Evolutionary conservation across 1,140 invertebrate species (phyloP), one percentile per base, ranked within the genome.

Genomic region (Drosophila mayri): DNA sequence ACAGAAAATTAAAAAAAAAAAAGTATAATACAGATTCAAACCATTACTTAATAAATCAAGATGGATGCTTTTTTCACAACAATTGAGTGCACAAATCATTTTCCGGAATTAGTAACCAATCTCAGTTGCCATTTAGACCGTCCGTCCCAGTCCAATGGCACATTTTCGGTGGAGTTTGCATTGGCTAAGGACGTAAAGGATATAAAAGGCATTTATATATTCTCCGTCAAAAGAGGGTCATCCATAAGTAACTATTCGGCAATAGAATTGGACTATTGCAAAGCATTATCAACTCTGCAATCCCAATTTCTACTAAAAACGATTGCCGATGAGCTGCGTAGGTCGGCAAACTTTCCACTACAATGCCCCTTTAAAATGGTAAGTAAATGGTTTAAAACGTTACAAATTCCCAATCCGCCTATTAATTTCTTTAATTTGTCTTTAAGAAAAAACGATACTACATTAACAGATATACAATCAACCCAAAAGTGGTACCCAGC

Each of bases 321-420:
- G 41, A 30, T 81, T 32, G 35, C 47, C 38, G 18, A 30, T 1
- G 73, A 52, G 25, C 5, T 81, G 4, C 65, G 78, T 0, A 43
- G 43, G 16, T 30, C 57, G 2, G 30, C 55, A 2, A 81, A 80
- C 22, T 76, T 76, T 50, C 77, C 77, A 2, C 14, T 64, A 0
- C 41, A 63, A 4, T 81, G 72, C n/a, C 76, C 76, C 8, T 79
- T 81, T 8, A 52, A 65, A 50, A 81, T 46, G 49, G 76, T 80
- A 28, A 16, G 20, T 32, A 25, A 16, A 9, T 14, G 4, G 18
- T 10, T 28, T 8, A 22, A 55, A 35, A 38, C 16, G 1, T 12
- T 16, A 28, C 14, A 32, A 22, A 2, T 20, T n/a, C 14, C 6
- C 4, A 30, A 18, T 14, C 0, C 30, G n/a, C 3, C 8, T 49